These are phyloP conservation scores for Phylloscopus whistleri DNA, from an alignment of 2,113 vertebrate genomes.

Conservation along the genomic window DNA sequence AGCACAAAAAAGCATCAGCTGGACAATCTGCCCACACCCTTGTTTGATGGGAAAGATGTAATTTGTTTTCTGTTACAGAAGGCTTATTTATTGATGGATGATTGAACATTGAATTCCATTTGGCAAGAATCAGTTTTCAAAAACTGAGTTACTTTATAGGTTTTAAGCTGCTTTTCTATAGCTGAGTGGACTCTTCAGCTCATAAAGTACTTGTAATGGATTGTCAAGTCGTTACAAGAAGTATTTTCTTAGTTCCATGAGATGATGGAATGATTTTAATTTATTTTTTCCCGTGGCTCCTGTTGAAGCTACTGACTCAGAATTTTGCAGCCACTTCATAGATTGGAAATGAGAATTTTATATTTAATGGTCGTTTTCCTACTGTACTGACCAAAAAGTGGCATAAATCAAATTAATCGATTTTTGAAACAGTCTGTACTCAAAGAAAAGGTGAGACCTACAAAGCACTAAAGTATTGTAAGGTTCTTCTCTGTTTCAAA, in stretches of 20 bases:
- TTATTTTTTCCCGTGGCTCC: not conserved
- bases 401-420: not conserved
- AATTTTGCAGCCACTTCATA: not conserved
- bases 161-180: not conserved
- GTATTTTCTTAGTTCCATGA: not conserved
- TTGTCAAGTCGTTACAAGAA: not conserved
- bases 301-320: not conserved
- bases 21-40: not conserved
- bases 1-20: not conserved
- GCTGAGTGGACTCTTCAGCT: not conserved
- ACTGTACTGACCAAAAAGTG: not conserved
- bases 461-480: not conserved
- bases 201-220: not conserved
- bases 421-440: not conserved
- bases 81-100: not conserved
- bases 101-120: not conserved
- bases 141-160: not conserved
- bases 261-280: not conserved
- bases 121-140: not conserved
- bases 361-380: not conserved
- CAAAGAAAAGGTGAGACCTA: not conserved
- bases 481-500: not conserved
- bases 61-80: not conserved
- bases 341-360: not conserved
- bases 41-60: not conserved